These are phyloP conservation scores for Sebastolobus alascanus DNA, from an alignment of 2,797 vertebrate genomes.

Conservation along the genomic window DNA sequence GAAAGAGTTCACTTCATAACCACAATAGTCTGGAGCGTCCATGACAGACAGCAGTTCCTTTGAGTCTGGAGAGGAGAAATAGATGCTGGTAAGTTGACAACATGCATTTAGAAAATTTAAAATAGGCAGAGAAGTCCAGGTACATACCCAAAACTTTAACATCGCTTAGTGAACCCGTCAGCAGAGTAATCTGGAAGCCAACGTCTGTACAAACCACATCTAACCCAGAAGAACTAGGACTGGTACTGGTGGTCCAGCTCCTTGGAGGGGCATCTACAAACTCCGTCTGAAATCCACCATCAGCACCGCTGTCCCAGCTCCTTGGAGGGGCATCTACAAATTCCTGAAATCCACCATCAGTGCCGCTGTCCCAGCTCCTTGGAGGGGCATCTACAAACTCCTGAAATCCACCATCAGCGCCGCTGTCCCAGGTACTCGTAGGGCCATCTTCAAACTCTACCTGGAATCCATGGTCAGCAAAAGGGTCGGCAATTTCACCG, in stretches of 20 bases:
- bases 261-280: not conserved
- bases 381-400: not conserved
- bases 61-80: constrained; percentile 21
- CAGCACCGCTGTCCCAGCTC: not conserved
- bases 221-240: not conserved
- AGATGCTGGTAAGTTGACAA: not conserved
- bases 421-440: not conserved
- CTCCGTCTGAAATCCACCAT: not conserved
- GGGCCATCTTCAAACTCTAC: not conserved
- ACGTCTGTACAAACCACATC: constrained; percentile 46
- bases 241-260: constrained; percentile 2
- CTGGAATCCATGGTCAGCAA: not conserved
- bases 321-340: not conserved
- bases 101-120: not conserved
- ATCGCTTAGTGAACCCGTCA: constrained; percentile 6
- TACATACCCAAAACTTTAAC: constrained; percentile 65
- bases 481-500: not conserved
- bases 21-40: constrained; percentile 50
- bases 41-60: constrained; percentile 10
- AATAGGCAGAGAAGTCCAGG: rapidly evolving
- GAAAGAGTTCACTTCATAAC: constrained; percentile 17
- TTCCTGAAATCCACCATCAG: not conserved
- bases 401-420: not conserved
- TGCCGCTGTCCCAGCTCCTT: not conserved
- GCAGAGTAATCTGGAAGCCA: constrained; percentile 58